Percentiles rank a stretch among this genome's conserved stretches.
phyloP scores from a whole-genome alignment of 2,797 vertebrate species.

The Esox lucius region DNA sequence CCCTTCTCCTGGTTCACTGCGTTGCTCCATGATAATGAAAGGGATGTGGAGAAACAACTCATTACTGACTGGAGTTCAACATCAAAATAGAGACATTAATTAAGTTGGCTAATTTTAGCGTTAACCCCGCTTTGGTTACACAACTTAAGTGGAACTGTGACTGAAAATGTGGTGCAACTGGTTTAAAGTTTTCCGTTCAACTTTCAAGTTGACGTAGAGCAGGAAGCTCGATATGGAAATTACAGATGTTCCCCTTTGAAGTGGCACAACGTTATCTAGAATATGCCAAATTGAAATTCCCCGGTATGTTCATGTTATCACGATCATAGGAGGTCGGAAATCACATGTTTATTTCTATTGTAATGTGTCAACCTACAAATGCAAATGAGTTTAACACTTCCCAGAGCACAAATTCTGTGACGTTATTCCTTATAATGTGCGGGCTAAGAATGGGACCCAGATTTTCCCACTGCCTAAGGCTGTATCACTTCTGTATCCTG shows the following conservation, averaged over 20 bases:
- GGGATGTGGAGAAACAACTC: conserved; percentile 25
- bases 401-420: background rate
- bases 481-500: conserved; percentile 50
- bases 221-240: background rate
- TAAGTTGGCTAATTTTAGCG: conserved; percentile 31
- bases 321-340: background rate
- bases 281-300: background rate
- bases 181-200: background rate
- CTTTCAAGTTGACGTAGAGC: background rate
- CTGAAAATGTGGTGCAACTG: conserved; percentile 37
- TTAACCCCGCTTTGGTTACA: conserved; percentile 26
- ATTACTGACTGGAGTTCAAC: conserved; percentile 9
- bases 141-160: conserved; percentile 18
- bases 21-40: conserved; percentile 39
- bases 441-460: background rate
- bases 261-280: background rate
- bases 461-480: conserved; percentile 32
- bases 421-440: background rate
- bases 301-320: background rate
- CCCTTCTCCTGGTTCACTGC: conserved; percentile 34
- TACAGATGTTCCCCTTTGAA: background rate
- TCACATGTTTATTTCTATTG: background rate
- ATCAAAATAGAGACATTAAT: conserved; percentile 52
- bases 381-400: background rate
- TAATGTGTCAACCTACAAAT: background rate